Conservation (phyloP, 92 coral and sea anemone species). For the Porites lobata region DNA sequence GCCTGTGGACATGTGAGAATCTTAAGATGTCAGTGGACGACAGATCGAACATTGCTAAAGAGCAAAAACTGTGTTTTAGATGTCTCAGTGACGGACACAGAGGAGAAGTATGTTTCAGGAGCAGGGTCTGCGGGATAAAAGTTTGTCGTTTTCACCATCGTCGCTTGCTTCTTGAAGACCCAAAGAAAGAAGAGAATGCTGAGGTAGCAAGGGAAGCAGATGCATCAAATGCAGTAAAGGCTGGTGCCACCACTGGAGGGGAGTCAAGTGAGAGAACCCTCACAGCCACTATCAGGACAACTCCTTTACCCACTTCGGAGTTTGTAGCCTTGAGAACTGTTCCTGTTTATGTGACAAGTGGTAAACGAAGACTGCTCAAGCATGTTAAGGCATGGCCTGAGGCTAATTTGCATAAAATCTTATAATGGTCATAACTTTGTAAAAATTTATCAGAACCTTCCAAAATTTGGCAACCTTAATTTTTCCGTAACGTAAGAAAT, state of each 20-base stretch:
- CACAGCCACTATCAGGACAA: conserved; percentile 30
- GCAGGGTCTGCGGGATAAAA: conserved; percentile 63
- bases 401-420: too few relatives aligned
- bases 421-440: too few relatives aligned
- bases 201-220: not conserved
- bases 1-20: conserved; percentile 51
- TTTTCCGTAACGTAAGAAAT: too few relatives aligned
- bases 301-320: conserved; percentile 14
- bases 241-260: conserved; percentile 10
- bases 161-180: conserved; percentile 62
- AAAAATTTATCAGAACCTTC: too few relatives aligned
- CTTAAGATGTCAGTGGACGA: conserved; percentile 38
- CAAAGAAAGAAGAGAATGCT: not conserved
- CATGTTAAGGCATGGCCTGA: too few relatives aligned
- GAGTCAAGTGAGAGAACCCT: conserved; percentile 51
- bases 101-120: conserved; percentile 54
- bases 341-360: conserved; percentile 50
- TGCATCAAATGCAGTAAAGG: not conserved
- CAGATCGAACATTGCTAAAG: conserved; percentile 49
- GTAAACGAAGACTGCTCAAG: not conserved
- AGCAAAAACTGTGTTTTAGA: conserved; percentile 56
- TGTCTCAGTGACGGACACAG: conserved; percentile 60
- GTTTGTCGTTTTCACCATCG: conserved; percentile 63
- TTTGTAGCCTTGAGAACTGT: conserved; percentile 62
- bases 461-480: too few relatives aligned